Conservation (phyloP, 2,113 vertebrate species). For the Microcebus tavaratra region DNA sequence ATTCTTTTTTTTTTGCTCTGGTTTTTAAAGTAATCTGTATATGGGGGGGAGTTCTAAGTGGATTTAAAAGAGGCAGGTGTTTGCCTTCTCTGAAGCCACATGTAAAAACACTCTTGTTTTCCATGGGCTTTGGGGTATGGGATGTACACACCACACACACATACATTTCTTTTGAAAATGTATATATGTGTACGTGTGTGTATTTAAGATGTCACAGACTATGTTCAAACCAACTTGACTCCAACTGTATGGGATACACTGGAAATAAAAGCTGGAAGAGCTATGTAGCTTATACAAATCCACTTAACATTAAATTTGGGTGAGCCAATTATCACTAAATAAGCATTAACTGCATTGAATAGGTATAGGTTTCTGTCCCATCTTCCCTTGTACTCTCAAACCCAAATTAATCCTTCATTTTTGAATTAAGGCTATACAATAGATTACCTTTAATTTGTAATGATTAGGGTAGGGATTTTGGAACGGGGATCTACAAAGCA, state of each 20-base stretch:
- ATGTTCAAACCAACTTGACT: neutral
- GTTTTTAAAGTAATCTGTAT: conserved; percentile 57
- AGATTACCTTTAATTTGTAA: neutral
- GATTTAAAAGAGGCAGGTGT: conserved; percentile 31
- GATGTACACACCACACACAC: neutral
- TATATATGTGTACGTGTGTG: neutral
- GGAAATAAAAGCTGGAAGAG: conserved; percentile 12
- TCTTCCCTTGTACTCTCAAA: neutral
- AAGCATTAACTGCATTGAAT: neutral
- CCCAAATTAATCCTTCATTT: neutral
- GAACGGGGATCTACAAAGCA: neutral
- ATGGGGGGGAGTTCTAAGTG: conserved; percentile 24
- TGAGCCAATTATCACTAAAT: neutral
- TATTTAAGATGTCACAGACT: neutral
- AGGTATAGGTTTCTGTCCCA: neutral
- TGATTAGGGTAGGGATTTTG: neutral
- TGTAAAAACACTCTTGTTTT: conserved; percentile 31
- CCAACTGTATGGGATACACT: neutral
- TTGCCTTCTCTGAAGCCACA: conserved; percentile 38
- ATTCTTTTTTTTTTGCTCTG: conserved; percentile 56
- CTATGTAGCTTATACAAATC: neutral
- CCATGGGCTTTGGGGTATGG: neutral
- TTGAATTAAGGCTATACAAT: neutral
- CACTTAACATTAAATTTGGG: neutral
- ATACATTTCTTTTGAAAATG: neutral